Percentiles rank a stretch among this genome's conserved stretches.
phyloP scores from a whole-genome alignment of 2,797 vertebrate species.

The Xiphorhynchus erythropygius region DNA sequence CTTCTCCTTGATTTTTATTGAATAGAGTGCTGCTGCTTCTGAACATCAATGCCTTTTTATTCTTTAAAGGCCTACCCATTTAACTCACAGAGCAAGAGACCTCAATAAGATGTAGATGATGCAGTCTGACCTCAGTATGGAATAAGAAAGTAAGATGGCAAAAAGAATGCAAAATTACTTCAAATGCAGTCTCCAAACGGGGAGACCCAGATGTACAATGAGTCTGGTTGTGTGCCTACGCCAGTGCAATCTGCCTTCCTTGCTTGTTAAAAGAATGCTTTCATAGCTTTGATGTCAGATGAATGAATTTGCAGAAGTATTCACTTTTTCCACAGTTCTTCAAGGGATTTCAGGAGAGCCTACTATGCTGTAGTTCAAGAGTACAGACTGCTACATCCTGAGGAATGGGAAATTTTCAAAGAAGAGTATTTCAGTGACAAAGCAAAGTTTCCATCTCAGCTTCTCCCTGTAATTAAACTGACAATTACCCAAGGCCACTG shows the following conservation, averaged over 20 bases:
- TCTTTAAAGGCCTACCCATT: conserved; percentile 37
- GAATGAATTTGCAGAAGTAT: conserved; percentile 57
- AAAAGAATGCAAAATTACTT: conserved; percentile 47
- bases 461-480: conserved; percentile 66
- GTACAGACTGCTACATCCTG: background rate
- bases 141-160: background rate
- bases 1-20: conserved; percentile 42
- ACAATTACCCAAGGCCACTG: conserved; percentile 65
- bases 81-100: conserved; percentile 13
- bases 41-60: conserved; percentile 30
- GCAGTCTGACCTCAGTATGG: conserved; percentile 10
- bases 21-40: conserved; percentile 1
- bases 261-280: conserved; percentile 50
- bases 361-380: background rate
- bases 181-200: conserved; percentile 26
- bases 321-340: conserved; percentile 43
- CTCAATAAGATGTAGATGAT: conserved; percentile 5
- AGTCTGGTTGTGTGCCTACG: conserved; percentile 33
- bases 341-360: conserved; percentile 10
- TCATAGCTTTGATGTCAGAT: conserved; percentile 47
- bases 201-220: conserved; percentile 37
- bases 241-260: conserved; percentile 13
- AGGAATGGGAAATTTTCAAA: conserved; percentile 38
- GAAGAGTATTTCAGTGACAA: conserved; percentile 51
- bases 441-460: conserved; percentile 41